phyloP scores from a whole-genome alignment of 92 coral and sea anemone species.

The Palythoa grandis region DNA sequence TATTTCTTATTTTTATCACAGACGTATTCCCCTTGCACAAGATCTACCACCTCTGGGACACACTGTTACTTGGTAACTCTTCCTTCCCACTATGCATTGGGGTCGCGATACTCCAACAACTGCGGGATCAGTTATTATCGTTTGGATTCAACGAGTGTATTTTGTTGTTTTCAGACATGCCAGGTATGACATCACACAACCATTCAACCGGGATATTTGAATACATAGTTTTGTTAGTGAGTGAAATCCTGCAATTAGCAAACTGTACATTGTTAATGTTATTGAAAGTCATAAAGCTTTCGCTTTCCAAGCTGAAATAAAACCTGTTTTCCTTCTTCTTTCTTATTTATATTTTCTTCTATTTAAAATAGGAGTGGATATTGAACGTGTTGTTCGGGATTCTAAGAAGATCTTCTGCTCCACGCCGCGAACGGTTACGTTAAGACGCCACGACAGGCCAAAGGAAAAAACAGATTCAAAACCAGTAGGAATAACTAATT shows the following conservation, averaged over 20 bases:
- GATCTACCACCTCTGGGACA: slow-evolving; percentile 97
- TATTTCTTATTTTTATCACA: slow-evolving; percentile 17
- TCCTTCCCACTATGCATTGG: slow-evolving; percentile 99
- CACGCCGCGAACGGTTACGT: slow-evolving; percentile 89
- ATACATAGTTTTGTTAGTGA: neutral
- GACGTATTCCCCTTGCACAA: slow-evolving; percentile 97
- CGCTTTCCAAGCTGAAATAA: neutral
- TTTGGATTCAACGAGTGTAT: slow-evolving; percentile 99
- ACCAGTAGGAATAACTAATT: slow-evolving; percentile 50
- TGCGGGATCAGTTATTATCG: slow-evolving; percentile 93
- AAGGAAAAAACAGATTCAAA: slow-evolving; percentile 65
- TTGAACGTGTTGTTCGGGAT: slow-evolving; percentile 96
- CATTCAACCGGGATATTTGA: neutral
- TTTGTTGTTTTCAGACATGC: slow-evolving; percentile 98
- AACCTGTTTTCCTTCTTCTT: neutral
- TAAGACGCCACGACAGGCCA: slow-evolving; percentile 78
- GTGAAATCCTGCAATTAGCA: too few species aligned
- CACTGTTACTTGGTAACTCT: slow-evolving; percentile 93
- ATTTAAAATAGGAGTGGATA: slow-evolving; percentile 74
- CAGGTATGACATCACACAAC: slow-evolving; percentile 56
- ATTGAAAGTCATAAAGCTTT: too few species aligned
- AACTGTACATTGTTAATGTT: too few species aligned
- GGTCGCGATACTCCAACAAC: slow-evolving; percentile 94
- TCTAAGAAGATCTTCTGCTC: slow-evolving; percentile 91
- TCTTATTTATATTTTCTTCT: neutral